Conservation (phyloP, 2,888 invertebrate species). For the Formica aserva region DNA sequence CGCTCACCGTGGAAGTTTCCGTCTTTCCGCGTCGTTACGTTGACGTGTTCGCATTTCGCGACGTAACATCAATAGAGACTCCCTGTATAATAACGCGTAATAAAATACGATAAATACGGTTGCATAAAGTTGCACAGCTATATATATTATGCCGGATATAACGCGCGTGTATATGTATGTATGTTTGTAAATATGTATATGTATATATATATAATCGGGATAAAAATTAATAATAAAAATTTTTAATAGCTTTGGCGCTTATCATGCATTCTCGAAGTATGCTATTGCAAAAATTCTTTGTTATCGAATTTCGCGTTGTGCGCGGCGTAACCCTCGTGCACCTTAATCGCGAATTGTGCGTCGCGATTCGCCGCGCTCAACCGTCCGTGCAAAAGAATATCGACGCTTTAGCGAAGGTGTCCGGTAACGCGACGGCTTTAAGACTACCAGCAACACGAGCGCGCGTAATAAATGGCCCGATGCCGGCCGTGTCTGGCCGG, state of each 20-base stretch:
- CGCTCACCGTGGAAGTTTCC: slow-evolving; percentile 46
- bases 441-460: slow-evolving; percentile 51
- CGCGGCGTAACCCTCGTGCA: slow-evolving; percentile 41
- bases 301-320: slow-evolving; percentile 47
- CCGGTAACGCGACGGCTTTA: slow-evolving; percentile 60
- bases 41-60: slow-evolving; percentile 10
- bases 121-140: not conserved
- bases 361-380: slow-evolving; percentile 48
- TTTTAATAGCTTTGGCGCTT: not conserved
- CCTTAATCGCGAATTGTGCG: slow-evolving; percentile 7
- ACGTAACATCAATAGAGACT: slow-evolving; percentile 7
- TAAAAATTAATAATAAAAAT: not conserved
- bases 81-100: not conserved
- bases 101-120: not conserved
- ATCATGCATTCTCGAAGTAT: not conserved
- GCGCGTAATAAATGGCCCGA: slow-evolving; percentile 59
- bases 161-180: not conserved
- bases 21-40: slow-evolving; percentile 51
- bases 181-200: not conserved
- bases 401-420: slow-evolving; percentile 48
- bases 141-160: not conserved
- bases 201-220: not conserved
- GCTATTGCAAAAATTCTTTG: not conserved
- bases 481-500: slow-evolving; percentile 52
- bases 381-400: slow-evolving; percentile 41